Conservation (phyloP, 2,113 vertebrate species). For the Lates calcarifer region DNA sequence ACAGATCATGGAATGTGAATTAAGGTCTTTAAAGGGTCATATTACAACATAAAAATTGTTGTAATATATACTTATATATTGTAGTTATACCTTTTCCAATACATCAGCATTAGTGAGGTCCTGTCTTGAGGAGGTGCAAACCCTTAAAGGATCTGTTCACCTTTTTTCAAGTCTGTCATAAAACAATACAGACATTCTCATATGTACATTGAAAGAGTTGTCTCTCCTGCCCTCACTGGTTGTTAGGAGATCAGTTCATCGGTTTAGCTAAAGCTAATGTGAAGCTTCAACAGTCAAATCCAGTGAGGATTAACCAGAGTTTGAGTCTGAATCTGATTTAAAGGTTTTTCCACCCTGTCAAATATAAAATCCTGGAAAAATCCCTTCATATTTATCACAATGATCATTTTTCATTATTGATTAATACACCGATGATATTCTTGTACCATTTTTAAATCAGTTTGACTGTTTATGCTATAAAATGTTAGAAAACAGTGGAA, state of each 20-base stretch:
- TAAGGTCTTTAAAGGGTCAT: too few species aligned
- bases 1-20: too few species aligned
- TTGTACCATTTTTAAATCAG: too few species aligned
- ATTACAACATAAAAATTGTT: too few species aligned
- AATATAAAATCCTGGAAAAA: background rate
- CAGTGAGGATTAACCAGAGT: too few species aligned
- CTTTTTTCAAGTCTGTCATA: background rate
- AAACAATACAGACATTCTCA: background rate
- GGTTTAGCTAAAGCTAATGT: too few species aligned
- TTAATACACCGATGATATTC: too few species aligned
- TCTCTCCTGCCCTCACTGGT: background rate
- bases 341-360: background rate
- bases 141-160: background rate
- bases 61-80: background rate
- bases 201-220: background rate
- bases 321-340: too few species aligned
- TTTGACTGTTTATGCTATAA: background rate
- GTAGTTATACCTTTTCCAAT: background rate
- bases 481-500: background rate
- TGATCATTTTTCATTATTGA: too few species aligned
- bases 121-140: background rate
- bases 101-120: background rate
- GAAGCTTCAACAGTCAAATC: too few species aligned
- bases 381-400: background rate
- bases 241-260: too few species aligned